These are phyloP conservation scores for Meles meles DNA, from an alignment of 2,113 vertebrate genomes.

Conservation along the genomic window DNA sequence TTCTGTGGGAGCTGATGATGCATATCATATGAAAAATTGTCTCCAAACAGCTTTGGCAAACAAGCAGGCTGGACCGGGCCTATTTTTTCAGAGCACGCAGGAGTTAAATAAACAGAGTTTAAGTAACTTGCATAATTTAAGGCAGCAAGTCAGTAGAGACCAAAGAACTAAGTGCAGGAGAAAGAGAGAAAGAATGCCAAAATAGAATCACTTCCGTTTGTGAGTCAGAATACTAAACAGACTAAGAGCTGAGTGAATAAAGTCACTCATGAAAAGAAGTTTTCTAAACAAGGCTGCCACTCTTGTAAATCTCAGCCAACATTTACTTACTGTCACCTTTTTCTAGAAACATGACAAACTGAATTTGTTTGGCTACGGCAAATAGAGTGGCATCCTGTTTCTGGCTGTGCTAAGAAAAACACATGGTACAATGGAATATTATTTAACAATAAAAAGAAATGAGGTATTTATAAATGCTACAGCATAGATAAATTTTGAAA, in stretches of 20 bases:
- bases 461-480: neutral
- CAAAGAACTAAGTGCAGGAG: constrained; percentile 31
- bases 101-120: constrained; percentile 68
- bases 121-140: constrained; percentile 67
- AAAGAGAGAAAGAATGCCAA: constrained; percentile 53
- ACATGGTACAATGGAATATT: constrained; percentile 19
- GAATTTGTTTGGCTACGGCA: constrained; percentile 55
- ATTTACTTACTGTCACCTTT: constrained; percentile 59
- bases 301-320: constrained; percentile 24
- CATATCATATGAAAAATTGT: constrained; percentile 69
- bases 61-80: constrained; percentile 30
- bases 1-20: constrained; percentile 73
- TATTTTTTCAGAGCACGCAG: constrained; percentile 49
- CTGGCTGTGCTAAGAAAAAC: constrained; percentile 9
- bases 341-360: constrained; percentile 51
- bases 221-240: constrained; percentile 54
- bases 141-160: constrained; percentile 49
- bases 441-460: constrained; percentile 46
- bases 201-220: constrained; percentile 68
- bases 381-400: neutral
- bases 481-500: neutral
- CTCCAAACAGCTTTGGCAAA: constrained; percentile 65
- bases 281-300: constrained; percentile 36
- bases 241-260: constrained; percentile 40
- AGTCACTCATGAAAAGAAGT: constrained; percentile 55